Conservation (phyloP, 35 echinoderm and acorn worm species). For the Heliocidaris tuberculata region DNA sequence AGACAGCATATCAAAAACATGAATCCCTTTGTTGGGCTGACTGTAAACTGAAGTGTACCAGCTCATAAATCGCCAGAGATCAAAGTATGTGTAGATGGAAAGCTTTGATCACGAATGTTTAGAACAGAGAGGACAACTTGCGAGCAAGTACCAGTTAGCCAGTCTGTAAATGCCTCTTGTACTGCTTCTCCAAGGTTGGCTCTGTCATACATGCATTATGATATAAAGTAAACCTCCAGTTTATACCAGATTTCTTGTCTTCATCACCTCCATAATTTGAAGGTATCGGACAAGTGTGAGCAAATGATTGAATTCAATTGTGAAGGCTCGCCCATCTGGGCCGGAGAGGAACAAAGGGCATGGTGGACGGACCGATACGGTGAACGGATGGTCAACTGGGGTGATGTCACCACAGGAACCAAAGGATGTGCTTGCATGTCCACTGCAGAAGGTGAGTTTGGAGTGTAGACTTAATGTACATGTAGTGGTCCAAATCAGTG, state of each 20-base stretch:
- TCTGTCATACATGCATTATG: background rate
- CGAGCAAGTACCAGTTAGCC: too few species aligned
- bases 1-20: too few species aligned
- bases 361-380: background rate
- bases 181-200: too few species aligned
- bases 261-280: background rate
- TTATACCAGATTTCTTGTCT: background rate
- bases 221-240: background rate
- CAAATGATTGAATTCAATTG: background rate
- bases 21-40: too few species aligned
- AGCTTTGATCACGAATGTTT: too few species aligned
- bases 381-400: constrained; percentile 1
- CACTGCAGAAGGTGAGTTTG: background rate
- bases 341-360: background rate
- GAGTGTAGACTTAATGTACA: too few species aligned
- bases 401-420: background rate
- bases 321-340: background rate
- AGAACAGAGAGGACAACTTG: too few species aligned
- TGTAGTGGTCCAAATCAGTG: background rate
- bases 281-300: background rate
- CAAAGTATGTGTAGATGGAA: too few species aligned
- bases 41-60: too few species aligned
- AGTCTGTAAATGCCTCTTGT: too few species aligned
- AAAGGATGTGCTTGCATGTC: background rate
- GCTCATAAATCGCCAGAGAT: too few species aligned